These are phyloP conservation scores for Thymelicus lineola DNA, from an alignment of 2,888 invertebrate genomes.

Conservation along the genomic window DNA sequence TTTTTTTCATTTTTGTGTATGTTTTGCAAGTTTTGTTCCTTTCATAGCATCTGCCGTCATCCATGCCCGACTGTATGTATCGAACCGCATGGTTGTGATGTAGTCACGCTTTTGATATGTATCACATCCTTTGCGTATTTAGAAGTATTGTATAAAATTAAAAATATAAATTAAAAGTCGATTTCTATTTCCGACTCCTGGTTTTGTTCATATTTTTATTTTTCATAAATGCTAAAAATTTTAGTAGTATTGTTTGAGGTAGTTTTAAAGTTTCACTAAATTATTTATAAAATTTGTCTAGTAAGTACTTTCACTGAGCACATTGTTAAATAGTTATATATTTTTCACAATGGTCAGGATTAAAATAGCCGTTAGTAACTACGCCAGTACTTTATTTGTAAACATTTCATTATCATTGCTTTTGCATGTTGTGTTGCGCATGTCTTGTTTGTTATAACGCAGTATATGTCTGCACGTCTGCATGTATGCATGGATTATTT, in stretches of 20 bases:
- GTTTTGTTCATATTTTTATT: too few species aligned
- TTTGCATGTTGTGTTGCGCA: not conserved
- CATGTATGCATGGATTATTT: constrained; percentile 1
- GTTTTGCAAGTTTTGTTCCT: constrained; percentile 7
- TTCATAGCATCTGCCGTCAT: constrained; percentile 3
- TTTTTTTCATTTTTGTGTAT: constrained; percentile 36
- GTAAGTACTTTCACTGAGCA: too few species aligned
- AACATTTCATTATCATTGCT: not conserved
- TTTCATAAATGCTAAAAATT: too few species aligned
- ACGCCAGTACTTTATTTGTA: too few species aligned
- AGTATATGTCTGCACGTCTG: not conserved
- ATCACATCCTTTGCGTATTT: not conserved
- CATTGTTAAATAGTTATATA: too few species aligned
- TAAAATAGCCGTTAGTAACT: too few species aligned
- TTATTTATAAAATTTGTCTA: too few species aligned
- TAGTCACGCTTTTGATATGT: constrained; percentile 27
- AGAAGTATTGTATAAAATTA: not conserved
- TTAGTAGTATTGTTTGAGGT: too few species aligned
- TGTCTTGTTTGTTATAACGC: not conserved
- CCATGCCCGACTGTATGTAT: constrained; percentile 32
- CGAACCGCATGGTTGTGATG: constrained; percentile 25
- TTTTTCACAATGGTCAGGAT: too few species aligned
- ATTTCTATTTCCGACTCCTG: too few species aligned
- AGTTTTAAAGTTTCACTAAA: too few species aligned
- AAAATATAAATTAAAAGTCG: not conserved